Conservation (phyloP, 2,113 vertebrate species). For the Maccullochella peelii region DNA sequence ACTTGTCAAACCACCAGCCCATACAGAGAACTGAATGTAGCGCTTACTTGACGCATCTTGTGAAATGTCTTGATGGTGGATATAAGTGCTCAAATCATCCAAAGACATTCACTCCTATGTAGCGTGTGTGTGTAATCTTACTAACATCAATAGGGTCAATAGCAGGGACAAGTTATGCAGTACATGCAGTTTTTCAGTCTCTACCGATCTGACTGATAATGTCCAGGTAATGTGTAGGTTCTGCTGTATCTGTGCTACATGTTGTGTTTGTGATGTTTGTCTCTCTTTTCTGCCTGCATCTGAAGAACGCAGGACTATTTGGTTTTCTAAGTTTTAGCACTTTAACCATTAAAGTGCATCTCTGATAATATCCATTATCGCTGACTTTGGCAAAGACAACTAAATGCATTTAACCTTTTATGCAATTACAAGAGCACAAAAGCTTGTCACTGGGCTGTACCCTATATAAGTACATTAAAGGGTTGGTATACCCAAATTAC, state of each 20-base stretch:
- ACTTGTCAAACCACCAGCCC: slow-evolving; percentile 36
- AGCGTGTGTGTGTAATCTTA: background rate
- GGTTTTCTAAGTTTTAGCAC: background rate
- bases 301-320: background rate
- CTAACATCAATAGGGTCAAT: background rate
- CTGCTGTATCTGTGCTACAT: background rate
- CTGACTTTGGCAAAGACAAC: background rate
- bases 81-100: slow-evolving; percentile 20
- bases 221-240: background rate
- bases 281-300: background rate
- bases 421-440: background rate
- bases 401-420: background rate
- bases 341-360: background rate
- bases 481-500: background rate
- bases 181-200: background rate
- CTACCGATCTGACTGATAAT: background rate
- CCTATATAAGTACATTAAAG: background rate
- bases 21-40: slow-evolving; percentile 43
- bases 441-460: too few species aligned
- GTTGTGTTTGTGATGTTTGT: background rate
- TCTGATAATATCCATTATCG: background rate
- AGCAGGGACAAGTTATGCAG: background rate
- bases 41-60: slow-evolving; percentile 45
- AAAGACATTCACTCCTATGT: background rate
- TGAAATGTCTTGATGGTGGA: slow-evolving; percentile 37